Evolutionary conservation across 1,140 invertebrate genomes (phyloP).

Genomic region (Zaprionus nigranus): DNA sequence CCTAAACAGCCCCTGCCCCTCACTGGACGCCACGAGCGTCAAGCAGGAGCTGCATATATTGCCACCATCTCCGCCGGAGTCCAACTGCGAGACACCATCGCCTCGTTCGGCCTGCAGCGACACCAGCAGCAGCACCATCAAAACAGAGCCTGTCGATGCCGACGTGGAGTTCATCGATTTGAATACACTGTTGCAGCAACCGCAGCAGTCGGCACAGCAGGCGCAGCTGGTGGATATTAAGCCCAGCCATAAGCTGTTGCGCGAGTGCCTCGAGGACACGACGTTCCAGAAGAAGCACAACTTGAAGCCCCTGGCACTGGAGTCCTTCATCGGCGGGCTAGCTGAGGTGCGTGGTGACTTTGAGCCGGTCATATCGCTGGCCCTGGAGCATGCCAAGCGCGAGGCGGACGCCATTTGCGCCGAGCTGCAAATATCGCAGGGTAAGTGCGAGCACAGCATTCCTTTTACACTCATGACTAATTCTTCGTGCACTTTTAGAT

Average conservation of each 20-base stretch:
- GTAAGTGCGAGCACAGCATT: constrained; percentile 86
- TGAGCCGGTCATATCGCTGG: constrained; percentile 92
- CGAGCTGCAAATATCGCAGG: constrained; percentile 93
- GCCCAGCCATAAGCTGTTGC: constrained; percentile 90
- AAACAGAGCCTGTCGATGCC: constrained; percentile 80
- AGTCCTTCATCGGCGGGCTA: constrained; percentile 85
- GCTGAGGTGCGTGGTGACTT: constrained; percentile 88
- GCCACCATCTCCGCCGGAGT: constrained; percentile 84
- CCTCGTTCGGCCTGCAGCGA: constrained; percentile 65
- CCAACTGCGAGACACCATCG: constrained; percentile 82
- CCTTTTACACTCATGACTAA: not conserved
- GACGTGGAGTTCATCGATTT: constrained; percentile 82
- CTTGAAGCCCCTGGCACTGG: constrained; percentile 89
- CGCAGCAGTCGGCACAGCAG: constrained; percentile 43
- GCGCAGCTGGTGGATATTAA: constrained; percentile 62
- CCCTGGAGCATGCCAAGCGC: constrained; percentile 93
- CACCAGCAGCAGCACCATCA: constrained; percentile 59
- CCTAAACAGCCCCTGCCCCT: constrained; percentile 78
- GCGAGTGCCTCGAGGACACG: constrained; percentile 92
- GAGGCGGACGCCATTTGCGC: constrained; percentile 94
- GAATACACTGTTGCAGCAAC: constrained; percentile 70
- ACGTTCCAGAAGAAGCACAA: constrained; percentile 93
- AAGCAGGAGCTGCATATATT: constrained; percentile 83
- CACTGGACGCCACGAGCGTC: constrained; percentile 70
- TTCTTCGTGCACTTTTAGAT: constrained; percentile 86